Conservation (phyloP, 2,113 vertebrate genomes). For the Cyanocitta stelleri region DNA sequence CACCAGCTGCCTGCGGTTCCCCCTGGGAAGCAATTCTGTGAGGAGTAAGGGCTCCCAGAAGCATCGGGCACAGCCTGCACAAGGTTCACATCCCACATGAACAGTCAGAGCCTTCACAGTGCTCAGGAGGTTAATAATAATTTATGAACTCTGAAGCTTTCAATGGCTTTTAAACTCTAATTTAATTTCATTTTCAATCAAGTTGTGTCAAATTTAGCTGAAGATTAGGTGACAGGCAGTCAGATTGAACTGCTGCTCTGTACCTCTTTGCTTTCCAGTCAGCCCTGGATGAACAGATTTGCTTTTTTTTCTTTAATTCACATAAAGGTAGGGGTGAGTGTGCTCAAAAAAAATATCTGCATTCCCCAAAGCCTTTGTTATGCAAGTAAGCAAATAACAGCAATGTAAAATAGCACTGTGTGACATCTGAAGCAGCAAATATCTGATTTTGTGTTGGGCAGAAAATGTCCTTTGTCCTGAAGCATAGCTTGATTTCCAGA, state of each 20-base stretch:
- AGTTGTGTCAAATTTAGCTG: neutral
- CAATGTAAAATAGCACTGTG: neutral
- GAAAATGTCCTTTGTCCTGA: neutral
- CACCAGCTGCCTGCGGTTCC: neutral
- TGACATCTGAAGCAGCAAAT: neutral
- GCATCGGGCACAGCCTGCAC: neutral
- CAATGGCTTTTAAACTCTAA: neutral
- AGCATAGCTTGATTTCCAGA: neutral
- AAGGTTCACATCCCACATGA: neutral
- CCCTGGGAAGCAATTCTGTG: neutral
- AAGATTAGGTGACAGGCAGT: neutral
- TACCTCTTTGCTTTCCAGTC: neutral
- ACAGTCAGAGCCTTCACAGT: neutral
- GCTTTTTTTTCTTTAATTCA: neutral
- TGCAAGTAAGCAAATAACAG: neutral
- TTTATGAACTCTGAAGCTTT: neutral
- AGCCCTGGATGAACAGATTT: neutral
- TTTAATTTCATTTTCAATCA: conserved; percentile 35
- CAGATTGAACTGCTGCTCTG: neutral
- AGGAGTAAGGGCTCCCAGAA: neutral
- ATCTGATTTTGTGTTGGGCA: neutral
- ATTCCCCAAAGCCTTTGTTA: neutral
- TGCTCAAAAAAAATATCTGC: neutral
- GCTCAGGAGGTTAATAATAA: neutral
- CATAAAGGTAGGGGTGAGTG: neutral